phyloP scores from a whole-genome alignment of 2,113 vertebrate species.

The Psammodynastes pulverulentus region DNA sequence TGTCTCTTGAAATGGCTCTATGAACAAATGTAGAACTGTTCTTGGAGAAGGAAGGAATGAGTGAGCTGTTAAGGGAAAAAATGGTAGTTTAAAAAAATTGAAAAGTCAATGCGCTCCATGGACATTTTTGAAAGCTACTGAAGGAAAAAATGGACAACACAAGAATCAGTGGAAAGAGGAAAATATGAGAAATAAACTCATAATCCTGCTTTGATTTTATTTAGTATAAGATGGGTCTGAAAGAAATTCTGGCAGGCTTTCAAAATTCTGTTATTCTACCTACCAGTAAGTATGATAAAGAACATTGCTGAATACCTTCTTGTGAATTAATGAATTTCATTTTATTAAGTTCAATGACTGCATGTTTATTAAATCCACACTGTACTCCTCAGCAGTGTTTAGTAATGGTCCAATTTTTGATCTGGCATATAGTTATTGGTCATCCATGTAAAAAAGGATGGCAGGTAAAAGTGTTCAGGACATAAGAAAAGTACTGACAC shows the following conservation, averaged over 20 bases:
- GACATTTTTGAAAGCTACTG: neutral
- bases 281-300: neutral
- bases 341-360: neutral
- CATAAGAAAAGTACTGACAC: neutral
- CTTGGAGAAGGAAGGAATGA: neutral
- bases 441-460: neutral
- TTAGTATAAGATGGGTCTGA: neutral
- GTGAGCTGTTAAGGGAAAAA: neutral
- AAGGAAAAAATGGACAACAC: neutral
- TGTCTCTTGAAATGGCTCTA: neutral
- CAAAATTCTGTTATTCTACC: neutral
- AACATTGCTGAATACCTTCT: neutral
- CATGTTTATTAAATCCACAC: neutral
- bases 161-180: neutral
- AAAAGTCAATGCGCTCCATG: neutral
- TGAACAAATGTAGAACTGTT: neutral
- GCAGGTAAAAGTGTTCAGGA: neutral
- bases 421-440: neutral
- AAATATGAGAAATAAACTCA: neutral
- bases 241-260: neutral
- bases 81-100: neutral
- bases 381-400: neutral
- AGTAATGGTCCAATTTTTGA: neutral
- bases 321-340: neutral
- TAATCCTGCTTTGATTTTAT: neutral